Evolutionary conservation across 2,888 invertebrate species (phyloP).

Genomic region (Zonitis immaculata): DNA sequence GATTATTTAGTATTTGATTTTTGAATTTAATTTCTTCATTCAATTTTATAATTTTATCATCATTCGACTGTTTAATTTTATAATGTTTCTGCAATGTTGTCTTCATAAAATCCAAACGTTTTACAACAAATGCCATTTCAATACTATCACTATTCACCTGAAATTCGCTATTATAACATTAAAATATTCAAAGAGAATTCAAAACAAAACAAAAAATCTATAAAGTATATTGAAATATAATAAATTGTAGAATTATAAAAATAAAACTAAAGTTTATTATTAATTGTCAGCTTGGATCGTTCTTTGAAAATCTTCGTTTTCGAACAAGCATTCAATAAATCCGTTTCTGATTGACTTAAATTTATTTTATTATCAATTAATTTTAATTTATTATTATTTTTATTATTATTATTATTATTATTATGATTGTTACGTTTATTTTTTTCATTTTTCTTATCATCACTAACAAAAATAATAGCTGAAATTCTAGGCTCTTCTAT

Average conservation of each 20-base stretch:
- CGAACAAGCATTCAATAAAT: conserved; percentile 19
- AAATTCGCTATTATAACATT: neutral
- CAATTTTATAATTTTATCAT: conserved; percentile 4
- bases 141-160: neutral
- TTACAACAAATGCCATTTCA: neutral
- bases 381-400: neutral
- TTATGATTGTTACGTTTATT: neutral
- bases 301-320: conserved; percentile 24
- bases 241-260: neutral
- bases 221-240: neutral
- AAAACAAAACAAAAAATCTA: neutral
- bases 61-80: neutral
- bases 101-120: conserved; percentile 5
- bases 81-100: neutral
- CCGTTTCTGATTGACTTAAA: conserved; percentile 32
- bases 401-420: conserved; percentile 14
- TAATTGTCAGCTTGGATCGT: conserved; percentile 26
- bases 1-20: conserved; percentile 4
- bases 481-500: conserved; percentile 20
- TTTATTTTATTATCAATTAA: conserved; percentile 2
- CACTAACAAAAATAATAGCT: conserved; percentile 27
- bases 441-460: conserved; percentile 17
- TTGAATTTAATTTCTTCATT: conserved; percentile 6
- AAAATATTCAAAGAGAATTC: neutral
- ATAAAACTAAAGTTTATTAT: too few relatives aligned